These are phyloP conservation scores for Musca domestica DNA, from an alignment of 1,140 invertebrate species.

Conservation along the genomic window DNA sequence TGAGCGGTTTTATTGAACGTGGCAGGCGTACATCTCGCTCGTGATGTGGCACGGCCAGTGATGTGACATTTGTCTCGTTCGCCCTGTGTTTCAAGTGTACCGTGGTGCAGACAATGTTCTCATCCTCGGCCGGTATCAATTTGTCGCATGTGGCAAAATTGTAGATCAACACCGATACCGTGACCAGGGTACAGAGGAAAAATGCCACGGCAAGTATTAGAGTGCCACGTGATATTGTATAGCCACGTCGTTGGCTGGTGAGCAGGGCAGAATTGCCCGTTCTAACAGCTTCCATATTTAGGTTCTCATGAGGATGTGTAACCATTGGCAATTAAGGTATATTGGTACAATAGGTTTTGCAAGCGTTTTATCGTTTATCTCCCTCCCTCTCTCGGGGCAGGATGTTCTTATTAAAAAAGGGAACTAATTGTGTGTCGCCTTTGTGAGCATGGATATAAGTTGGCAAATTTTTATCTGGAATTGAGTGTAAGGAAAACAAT, in stretches of 20 bases:
- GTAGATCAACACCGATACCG: slow-evolving; percentile 66
- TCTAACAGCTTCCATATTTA: slow-evolving; percentile 38
- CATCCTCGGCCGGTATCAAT: slow-evolving; percentile 38
- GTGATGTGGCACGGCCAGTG: slow-evolving; percentile 36
- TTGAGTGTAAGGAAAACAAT: too few relatives aligned
- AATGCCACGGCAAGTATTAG: slow-evolving; percentile 39
- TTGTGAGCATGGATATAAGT: too few relatives aligned
- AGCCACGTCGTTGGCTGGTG: slow-evolving; percentile 25
- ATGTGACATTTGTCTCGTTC: slow-evolving; percentile 34
- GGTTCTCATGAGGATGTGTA: slow-evolving; percentile 37
- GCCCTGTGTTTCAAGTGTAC: slow-evolving; percentile 35
- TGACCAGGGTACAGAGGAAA: slow-evolving; percentile 47
- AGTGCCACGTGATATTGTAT: slow-evolving; percentile 40
- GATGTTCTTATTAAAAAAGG: too few relatives aligned
- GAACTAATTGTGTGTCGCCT: too few relatives aligned
- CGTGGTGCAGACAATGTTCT: slow-evolving; percentile 52
- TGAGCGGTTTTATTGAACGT: slow-evolving; percentile 62
- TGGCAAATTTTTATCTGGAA: too few relatives aligned
- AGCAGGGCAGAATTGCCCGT: not conserved
- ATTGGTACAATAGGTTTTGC: too few relatives aligned
- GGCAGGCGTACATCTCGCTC: slow-evolving; percentile 67
- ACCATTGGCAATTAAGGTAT: slow-evolving; percentile 7
- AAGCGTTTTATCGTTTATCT: too few relatives aligned
- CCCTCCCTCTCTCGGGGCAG: too few relatives aligned
- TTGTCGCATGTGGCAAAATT: slow-evolving; percentile 66